phyloP scores from a whole-genome alignment of 2,888 invertebrate species.

The Neoaliturus tenellus region DNA sequence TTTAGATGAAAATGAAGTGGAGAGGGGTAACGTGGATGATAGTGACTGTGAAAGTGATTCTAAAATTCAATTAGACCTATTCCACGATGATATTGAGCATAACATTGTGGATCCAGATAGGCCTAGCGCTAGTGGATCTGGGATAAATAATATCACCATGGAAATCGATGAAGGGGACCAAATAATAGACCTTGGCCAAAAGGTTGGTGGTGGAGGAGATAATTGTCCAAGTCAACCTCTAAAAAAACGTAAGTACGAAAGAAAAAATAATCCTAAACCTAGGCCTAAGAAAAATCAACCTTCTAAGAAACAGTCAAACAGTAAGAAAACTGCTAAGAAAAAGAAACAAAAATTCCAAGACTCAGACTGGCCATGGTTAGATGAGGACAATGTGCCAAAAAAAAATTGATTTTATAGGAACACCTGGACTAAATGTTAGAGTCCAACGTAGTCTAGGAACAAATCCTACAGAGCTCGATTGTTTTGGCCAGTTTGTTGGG shows the following conservation, averaged over 20 bases:
- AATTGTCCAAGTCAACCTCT: slow-evolving; percentile 16
- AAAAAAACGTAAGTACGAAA: slow-evolving; percentile 14
- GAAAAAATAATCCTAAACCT: slow-evolving; percentile 23
- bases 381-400: slow-evolving; percentile 11
- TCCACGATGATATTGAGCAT: not conserved
- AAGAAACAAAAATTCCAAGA: slow-evolving; percentile 12
- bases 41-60: slow-evolving; percentile 13
- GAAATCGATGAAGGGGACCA: slow-evolving; percentile 19
- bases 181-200: slow-evolving; percentile 15
- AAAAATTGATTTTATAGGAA: slow-evolving; percentile 27
- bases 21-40: slow-evolving; percentile 1
- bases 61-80: not conserved
- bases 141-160: not conserved
- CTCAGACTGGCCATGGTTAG: slow-evolving; percentile 26
- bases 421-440: slow-evolving; percentile 30
- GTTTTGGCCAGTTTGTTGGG: slow-evolving; percentile 37
- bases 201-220: slow-evolving; percentile 31
- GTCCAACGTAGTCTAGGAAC: slow-evolving; percentile 18
- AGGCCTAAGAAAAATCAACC: slow-evolving; percentile 28
- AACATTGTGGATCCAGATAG: slow-evolving; percentile 12
- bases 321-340: slow-evolving; percentile 12
- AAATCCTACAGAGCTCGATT: slow-evolving; percentile 35
- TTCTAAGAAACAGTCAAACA: slow-evolving; percentile 15
- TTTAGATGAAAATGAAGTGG: slow-evolving; percentile 10
- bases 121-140: slow-evolving; percentile 26